Evolutionary conservation across 2,888 invertebrate species (phyloP).

Genomic region (Seira sanloemensis): DNA sequence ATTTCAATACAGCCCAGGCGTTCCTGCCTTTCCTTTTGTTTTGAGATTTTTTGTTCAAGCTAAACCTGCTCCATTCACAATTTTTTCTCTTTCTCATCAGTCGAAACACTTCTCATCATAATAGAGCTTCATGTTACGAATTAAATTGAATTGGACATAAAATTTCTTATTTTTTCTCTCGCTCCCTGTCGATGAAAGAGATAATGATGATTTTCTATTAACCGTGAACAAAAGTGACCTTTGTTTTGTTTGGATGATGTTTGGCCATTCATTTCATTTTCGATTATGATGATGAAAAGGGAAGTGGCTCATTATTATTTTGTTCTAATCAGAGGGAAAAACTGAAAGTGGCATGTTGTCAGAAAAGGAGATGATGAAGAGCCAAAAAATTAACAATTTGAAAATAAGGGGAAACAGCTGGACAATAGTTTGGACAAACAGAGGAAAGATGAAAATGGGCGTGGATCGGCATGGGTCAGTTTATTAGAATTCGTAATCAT

Average conservation of each 20-base stretch:
- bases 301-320: slow-evolving; percentile 43
- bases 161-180: background rate
- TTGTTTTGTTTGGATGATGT: slow-evolving; percentile 31
- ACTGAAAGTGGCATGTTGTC: slow-evolving; percentile 38
- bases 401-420: slow-evolving; percentile 64
- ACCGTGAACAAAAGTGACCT: slow-evolving; percentile 4
- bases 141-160: background rate
- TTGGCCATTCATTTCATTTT: too few relatives aligned
- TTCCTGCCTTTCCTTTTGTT: background rate
- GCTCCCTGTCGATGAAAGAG: too few relatives aligned
- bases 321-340: slow-evolving; percentile 5
- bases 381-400: slow-evolving; percentile 46
- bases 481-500: slow-evolving; percentile 45
- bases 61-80: too few relatives aligned
- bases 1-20: too few relatives aligned
- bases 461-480: slow-evolving; percentile 49
- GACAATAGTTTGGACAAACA: slow-evolving; percentile 66
- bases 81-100: slow-evolving; percentile 7
- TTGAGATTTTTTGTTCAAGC: background rate
- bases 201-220: background rate
- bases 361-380: slow-evolving; percentile 24
- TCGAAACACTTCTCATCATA: background rate
- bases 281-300: too few relatives aligned
- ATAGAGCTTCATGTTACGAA: background rate
- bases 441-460: slow-evolving; percentile 69